Evolutionary conservation across 2,888 invertebrate species (phyloP), one percentile per base, ranked within the genome.

Genomic region (Allolobophora icterica): DNA sequence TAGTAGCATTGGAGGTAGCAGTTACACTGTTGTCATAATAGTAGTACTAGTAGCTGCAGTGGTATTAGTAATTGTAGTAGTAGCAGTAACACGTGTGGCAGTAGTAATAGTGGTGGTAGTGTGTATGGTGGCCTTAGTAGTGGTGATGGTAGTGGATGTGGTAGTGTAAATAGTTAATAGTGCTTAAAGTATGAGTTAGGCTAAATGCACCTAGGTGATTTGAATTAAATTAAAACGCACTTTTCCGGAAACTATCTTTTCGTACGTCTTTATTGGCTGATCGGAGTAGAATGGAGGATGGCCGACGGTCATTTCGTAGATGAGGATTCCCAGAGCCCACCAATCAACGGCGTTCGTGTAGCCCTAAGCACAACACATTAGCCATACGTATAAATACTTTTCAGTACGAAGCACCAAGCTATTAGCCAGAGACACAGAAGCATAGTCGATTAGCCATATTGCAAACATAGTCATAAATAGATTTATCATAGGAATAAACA

Each of bases 231-330:
- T 11, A 71, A n/a, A 8, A 71, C 71, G 92, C 92, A 96, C 98
- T 96, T 99, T 99, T 94, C 99, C 99, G 90, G 98, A 98, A 19
- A 99, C 99, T 94, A 99, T 99, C 96, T 99, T 99, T 96, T 99
- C 99, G 95, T 99, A 99, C 94, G 99, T 99, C 96, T 99, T 99
- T 93, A 99, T 99, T 40, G 99, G 99, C 95, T 99, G 99, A 96
- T 99, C 99, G 93, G 99, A 99, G 95, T 99, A 99, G 96, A 99
- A 99, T 6, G 99, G 99, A 93, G 99, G 99, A 96, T 99, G 99
- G 34, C 99, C 99, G 91, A 95, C 95, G 91, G 95, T 95, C 95
- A 95, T 95, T 94, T 95, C 95, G 94, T 95, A 95, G 89, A 95
- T 94, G 58, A 95, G 94, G n/a, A 95, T 95, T 83, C 95, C 95